phyloP scores from a whole-genome alignment of 2,797 vertebrate species.

The Paratrypauchen microcephalus region DNA sequence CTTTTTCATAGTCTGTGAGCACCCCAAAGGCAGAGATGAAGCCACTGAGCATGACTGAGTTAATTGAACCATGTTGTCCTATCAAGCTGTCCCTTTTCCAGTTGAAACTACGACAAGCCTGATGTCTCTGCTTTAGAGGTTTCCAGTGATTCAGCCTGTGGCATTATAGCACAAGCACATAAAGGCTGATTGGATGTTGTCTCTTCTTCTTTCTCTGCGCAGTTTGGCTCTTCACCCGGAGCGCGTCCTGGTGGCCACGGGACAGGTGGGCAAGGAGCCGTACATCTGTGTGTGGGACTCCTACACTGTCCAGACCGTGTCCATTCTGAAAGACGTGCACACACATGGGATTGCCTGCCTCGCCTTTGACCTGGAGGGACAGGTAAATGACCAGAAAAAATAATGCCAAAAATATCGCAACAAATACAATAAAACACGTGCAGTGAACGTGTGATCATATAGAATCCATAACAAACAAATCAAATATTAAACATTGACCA shows the following conservation, averaged over 20 bases:
- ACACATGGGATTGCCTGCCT: slow-evolving; percentile 95
- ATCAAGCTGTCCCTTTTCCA: slow-evolving; percentile 61
- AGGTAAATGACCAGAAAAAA: slow-evolving; percentile 72
- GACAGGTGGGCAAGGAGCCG: slow-evolving; percentile 98
- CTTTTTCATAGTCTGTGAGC: slow-evolving; percentile 23
- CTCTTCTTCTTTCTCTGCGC: slow-evolving; percentile 48
- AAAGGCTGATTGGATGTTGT: slow-evolving; percentile 51
- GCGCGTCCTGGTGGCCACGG: slow-evolving; percentile 94
- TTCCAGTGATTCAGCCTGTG: slow-evolving; percentile 42
- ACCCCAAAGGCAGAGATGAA: slow-evolving; percentile 28
- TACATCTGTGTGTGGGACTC: slow-evolving; percentile 98
- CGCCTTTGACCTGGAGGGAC: slow-evolving; percentile 95
- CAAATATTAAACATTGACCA: too few species aligned
- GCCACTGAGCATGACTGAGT: slow-evolving; percentile 56
- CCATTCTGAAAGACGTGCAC: slow-evolving; percentile 94
- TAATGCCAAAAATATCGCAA: too few species aligned
- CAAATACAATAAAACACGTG: too few species aligned
- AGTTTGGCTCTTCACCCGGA: slow-evolving; percentile 98
- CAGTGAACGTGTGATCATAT: too few species aligned
- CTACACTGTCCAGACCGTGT: slow-evolving; percentile 93
- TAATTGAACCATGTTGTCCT: slow-evolving; percentile 68
- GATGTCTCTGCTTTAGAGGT: slow-evolving; percentile 60
- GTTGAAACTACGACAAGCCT: slow-evolving; percentile 42
- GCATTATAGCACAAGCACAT: slow-evolving; percentile 24
- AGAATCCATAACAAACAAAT: too few species aligned